phyloP scores from a whole-genome alignment of 2,888 invertebrate species.

The Drosophila melanocephala region DNA sequence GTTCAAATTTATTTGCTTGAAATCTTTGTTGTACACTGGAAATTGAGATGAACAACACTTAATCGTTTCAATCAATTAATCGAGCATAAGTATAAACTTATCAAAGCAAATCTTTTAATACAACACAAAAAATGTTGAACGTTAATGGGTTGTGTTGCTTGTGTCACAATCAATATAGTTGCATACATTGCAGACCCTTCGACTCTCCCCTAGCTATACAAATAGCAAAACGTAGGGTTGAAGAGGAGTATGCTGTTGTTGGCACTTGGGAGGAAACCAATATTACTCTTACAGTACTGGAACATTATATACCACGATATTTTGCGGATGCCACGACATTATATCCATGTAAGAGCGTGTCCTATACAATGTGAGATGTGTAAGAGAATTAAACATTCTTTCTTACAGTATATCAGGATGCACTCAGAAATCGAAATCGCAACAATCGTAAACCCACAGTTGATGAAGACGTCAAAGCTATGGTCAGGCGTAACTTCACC shows the following conservation, averaged over 20 bases:
- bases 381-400: background rate
- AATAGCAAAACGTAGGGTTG: constrained; percentile 93
- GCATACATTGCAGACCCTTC: constrained; percentile 89
- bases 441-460: constrained; percentile 95
- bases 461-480: constrained; percentile 92
- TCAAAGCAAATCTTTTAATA: background rate
- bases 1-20: too few relatives aligned
- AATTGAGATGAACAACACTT: background rate
- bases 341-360: constrained; percentile 89
- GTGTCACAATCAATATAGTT: background rate
- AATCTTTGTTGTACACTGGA: background rate
- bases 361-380: background rate
- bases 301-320: constrained; percentile 93
- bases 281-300: constrained; percentile 92
- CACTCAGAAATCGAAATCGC: constrained; percentile 89
- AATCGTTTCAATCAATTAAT: background rate
- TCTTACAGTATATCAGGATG: constrained; percentile 71
- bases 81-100: too few relatives aligned
- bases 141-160: background rate
- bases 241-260: constrained; percentile 94
- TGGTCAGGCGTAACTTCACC: constrained; percentile 94
- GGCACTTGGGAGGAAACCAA: constrained; percentile 95
- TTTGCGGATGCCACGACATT: constrained; percentile 91
- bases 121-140: background rate
- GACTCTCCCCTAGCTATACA: constrained; percentile 93